phyloP scores from a whole-genome alignment of 2,113 vertebrate species.

The Pelecanus crispus region DNA sequence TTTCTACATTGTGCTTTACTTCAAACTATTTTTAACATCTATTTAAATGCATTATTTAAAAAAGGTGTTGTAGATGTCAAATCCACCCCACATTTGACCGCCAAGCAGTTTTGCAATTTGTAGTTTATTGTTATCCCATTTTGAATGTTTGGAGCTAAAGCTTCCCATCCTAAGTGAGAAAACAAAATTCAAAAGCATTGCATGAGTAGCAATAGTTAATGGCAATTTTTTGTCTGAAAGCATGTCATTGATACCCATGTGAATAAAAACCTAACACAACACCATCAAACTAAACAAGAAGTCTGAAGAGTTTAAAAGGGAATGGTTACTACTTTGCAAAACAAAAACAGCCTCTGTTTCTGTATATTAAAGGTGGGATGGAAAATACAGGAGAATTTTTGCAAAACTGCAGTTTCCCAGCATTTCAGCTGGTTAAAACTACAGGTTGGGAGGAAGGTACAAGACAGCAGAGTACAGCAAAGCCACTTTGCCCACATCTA shows the following conservation, averaged over 20 bases:
- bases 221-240: not conserved
- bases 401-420: not conserved
- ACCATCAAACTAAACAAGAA: not conserved
- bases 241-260: not conserved
- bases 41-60: not conserved
- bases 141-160: not conserved
- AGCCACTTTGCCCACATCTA: not conserved
- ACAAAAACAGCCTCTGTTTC: not conserved
- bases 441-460: not conserved
- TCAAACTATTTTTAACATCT: not conserved
- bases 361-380: not conserved
- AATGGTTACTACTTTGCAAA: not conserved
- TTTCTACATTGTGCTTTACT: not conserved
- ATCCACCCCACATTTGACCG: not conserved
- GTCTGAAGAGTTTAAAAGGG: not conserved
- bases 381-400: not conserved
- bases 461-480: not conserved
- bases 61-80: not conserved
- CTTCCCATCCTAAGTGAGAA: not conserved
- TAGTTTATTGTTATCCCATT: not conserved
- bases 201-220: not conserved
- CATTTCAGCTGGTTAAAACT: not conserved
- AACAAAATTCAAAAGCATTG: not conserved
- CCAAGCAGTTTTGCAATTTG: not conserved
- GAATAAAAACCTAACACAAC: not conserved